Evolutionary conservation across 2,888 invertebrate genomes (phyloP).

Genomic region (Patella pellucida): DNA sequence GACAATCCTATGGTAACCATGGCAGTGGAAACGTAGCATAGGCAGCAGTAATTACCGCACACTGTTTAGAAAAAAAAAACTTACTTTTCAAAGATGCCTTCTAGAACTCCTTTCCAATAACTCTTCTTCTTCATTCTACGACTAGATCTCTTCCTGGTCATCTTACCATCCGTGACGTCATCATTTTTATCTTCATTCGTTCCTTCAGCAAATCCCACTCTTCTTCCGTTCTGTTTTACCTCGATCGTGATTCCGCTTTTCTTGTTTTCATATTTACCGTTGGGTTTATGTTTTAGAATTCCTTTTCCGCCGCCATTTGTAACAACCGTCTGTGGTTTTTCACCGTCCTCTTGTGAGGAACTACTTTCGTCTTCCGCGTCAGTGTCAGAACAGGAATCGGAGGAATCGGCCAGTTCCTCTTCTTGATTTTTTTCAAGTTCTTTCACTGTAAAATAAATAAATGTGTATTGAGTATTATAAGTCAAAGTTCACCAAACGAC

Average conservation of each 20-base stretch:
- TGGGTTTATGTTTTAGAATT: too few relatives aligned
- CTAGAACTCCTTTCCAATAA: conserved; percentile 57
- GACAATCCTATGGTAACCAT: too few relatives aligned
- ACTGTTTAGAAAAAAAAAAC: conserved; percentile 14
- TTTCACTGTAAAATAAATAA: conserved; percentile 37
- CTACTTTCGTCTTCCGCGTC: conserved; percentile 32
- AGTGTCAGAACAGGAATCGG: conserved; percentile 53
- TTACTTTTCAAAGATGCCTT: conserved; percentile 59
- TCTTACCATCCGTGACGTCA: not conserved
- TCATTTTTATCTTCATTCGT: not conserved
- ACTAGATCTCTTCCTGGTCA: conserved; percentile 14
- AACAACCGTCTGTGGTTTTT: too few relatives aligned
- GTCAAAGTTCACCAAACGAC: not conserved
- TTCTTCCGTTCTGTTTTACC: not conserved
- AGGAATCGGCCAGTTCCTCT: conserved; percentile 43
- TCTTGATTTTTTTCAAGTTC: conserved; percentile 51
- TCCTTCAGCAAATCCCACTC: not conserved
- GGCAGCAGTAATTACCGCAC: too few relatives aligned
- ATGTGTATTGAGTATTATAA: not conserved
- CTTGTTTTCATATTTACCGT: too few relatives aligned
- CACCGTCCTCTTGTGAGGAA: conserved; percentile 16
- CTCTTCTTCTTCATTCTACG: conserved; percentile 49
- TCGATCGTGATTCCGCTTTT: too few relatives aligned
- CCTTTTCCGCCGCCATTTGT: too few relatives aligned
- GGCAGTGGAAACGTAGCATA: too few relatives aligned